Evolutionary conservation across 1,140 invertebrate genomes (phyloP), one percentile per base, ranked within the genome.

Genomic region (Diplogasteroides magnus): DNA sequence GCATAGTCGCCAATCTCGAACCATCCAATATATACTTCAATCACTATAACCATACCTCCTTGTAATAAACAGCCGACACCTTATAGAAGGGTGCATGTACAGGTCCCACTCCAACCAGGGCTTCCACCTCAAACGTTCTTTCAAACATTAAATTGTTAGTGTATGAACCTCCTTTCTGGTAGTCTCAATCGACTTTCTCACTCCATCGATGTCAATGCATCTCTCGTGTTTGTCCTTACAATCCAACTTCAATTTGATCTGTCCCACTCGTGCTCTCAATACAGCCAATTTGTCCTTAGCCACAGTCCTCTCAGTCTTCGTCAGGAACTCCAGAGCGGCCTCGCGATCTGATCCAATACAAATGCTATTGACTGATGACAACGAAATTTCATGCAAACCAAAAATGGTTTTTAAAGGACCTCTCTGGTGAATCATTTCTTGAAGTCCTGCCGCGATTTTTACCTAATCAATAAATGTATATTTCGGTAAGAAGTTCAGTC

Each of bases 21-120:
- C 19, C 6, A 48, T 48, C 6, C 37, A 48, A 11, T 19, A 48
- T 48, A 48, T 48, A 11, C 37, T 48, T 11, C 19, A 48, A 11
- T 11, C 6, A 48, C 37, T 11, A 48, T 48, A 48, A n/a, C 37
- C 6, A 48, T 48, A 48, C 26, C 61, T 91, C 87, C 67, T 86
- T 88, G 82, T 93, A 91, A 77, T 97, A 92, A 73, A 94, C 89
- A 56, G 93, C 93, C 1, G 93, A 92, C 31, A 98, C 86, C 72
- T 94, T 89, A 83, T 97, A 98, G 84, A 93, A 98, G 77, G 93
- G 87, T 15, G 92, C 92, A 84, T 97, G 95, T 6, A 98, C 93
- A 1, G 91, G 85, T 0, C 93, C 94, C 2, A 98, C 89, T 32
- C 93, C 93, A 83, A 94, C 91, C 0, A 92, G 88, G 75, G 90